Evolutionary conservation across 2,888 invertebrate species (phyloP).

Genomic region (Mylabris sibirica): DNA sequence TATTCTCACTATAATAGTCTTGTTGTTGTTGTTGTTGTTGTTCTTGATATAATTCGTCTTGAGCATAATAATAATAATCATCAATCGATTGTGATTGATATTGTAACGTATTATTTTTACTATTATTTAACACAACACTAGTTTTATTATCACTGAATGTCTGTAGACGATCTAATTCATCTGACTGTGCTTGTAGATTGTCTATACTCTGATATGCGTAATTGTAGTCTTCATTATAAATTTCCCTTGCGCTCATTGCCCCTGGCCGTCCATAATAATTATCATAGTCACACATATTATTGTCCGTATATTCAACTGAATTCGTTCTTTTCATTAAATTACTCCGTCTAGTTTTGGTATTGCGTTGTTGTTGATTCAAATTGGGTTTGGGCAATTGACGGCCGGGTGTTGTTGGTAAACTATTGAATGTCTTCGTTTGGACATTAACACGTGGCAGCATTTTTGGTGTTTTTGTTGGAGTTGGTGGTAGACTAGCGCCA

Average conservation of each 20-base stretch:
- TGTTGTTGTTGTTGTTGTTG: slow-evolving; percentile 37
- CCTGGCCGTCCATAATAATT: slow-evolving; percentile 58
- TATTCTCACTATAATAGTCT: slow-evolving; percentile 42
- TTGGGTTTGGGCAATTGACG: slow-evolving; percentile 63
- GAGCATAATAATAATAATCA: slow-evolving; percentile 51
- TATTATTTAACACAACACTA: slow-evolving; percentile 31
- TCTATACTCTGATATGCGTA: slow-evolving; percentile 75
- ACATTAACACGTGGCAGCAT: slow-evolving; percentile 44
- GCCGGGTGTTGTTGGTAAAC: slow-evolving; percentile 66
- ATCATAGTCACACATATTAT: slow-evolving; percentile 46
- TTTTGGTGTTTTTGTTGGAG: slow-evolving; percentile 59
- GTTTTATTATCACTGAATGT: slow-evolving; percentile 23
- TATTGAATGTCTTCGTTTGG: slow-evolving; percentile 50
- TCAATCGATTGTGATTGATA: slow-evolving; percentile 44
- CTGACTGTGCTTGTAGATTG: slow-evolving; percentile 62
- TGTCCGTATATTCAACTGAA: slow-evolving; percentile 59
- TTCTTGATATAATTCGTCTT: slow-evolving; percentile 41
- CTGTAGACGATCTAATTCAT: slow-evolving; percentile 37
- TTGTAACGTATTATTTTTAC: slow-evolving; percentile 31
- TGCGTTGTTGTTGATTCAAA: slow-evolving; percentile 53
- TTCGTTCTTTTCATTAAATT: slow-evolving; percentile 57
- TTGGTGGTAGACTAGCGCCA: slow-evolving; percentile 61
- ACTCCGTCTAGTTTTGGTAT: slow-evolving; percentile 55
- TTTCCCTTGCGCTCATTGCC: slow-evolving; percentile 57
- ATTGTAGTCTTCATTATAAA: slow-evolving; percentile 75